phyloP scores from a whole-genome alignment of 1,140 invertebrate genomes.

The Drosophila leontia region DNA sequence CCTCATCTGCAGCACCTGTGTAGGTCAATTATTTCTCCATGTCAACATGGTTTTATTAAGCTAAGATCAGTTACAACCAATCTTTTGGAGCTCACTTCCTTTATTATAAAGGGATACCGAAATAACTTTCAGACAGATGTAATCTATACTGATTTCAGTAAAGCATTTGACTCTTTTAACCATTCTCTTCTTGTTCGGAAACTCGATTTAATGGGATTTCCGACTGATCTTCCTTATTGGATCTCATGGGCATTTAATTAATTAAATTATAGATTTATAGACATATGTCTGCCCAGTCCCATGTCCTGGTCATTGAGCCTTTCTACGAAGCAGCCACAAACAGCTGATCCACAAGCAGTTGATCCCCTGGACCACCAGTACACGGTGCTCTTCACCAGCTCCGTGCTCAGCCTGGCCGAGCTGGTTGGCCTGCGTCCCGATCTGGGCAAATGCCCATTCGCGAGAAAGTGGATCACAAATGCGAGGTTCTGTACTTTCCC shows the following conservation, averaged over 20 bases:
- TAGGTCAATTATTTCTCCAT: no score
- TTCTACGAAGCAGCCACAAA: slow-evolving; percentile 91
- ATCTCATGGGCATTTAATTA: not conserved
- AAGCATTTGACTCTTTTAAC: no score
- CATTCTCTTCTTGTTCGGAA: no score
- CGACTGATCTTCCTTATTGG: no score
- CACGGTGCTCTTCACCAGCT: slow-evolving; percentile 89
- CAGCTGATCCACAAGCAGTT: slow-evolving; percentile 87
- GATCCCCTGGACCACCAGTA: slow-evolving; percentile 87
- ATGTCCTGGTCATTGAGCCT: slow-evolving; percentile 87
- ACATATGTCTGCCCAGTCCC: slow-evolving; percentile 52
- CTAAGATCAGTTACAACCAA: no score
- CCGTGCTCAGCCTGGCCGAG: slow-evolving; percentile 90
- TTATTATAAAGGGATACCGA: no score
- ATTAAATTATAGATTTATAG: not conserved
- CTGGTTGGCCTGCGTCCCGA: slow-evolving; percentile 89
- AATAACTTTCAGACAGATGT: no score
- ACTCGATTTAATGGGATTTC: no score
- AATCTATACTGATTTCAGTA: no score
- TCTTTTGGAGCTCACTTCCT: no score
- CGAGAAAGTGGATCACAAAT: slow-evolving; percentile 88
- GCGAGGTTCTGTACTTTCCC: slow-evolving; percentile 89
- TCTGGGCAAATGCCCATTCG: slow-evolving; percentile 86
- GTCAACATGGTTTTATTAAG: no score
- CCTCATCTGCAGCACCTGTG: no score